Percentiles rank a stretch among this genome's conserved stretches.
Conservation (phyloP, 2,797 vertebrate genomes). For the Potorous gilbertii region DNA sequence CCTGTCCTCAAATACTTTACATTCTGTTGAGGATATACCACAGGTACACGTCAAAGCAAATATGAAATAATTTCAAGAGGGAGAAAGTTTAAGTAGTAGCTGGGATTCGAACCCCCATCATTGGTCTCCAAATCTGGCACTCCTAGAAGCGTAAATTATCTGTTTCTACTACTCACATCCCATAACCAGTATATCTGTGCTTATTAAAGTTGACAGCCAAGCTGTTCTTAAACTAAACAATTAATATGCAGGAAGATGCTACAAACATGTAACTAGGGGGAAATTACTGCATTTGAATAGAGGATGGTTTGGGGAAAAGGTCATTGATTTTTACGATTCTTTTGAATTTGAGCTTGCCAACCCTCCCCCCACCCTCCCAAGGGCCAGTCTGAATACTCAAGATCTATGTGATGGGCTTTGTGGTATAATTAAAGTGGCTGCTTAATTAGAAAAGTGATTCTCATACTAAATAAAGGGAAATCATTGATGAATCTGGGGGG, state of each 20-base stretch:
- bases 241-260: constrained; percentile 67
- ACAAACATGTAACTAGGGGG: constrained; percentile 54
- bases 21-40: background rate
- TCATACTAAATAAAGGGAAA: constrained; percentile 79
- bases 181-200: constrained; percentile 57
- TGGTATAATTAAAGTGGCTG: constrained; percentile 81
- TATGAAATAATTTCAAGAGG: background rate
- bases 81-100: background rate
- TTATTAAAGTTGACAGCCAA: constrained; percentile 67
- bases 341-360: constrained; percentile 78
- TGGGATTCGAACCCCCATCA: background rate
- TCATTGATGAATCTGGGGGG: constrained; percentile 72
- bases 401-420: constrained; percentile 77
- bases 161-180: constrained; percentile 48
- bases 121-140: background rate
- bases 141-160: background rate
- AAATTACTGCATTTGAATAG: constrained; percentile 36
- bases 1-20: background rate
- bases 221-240: constrained; percentile 65
- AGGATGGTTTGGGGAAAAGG: constrained; percentile 60
- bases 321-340: constrained; percentile 72
- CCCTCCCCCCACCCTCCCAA: constrained; percentile 71
- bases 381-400: constrained; percentile 78
- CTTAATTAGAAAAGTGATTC: constrained; percentile 81
- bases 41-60: background rate